Evolutionary conservation across 2,113 vertebrate species (phyloP).

Genomic region (Gallinago media): DNA sequence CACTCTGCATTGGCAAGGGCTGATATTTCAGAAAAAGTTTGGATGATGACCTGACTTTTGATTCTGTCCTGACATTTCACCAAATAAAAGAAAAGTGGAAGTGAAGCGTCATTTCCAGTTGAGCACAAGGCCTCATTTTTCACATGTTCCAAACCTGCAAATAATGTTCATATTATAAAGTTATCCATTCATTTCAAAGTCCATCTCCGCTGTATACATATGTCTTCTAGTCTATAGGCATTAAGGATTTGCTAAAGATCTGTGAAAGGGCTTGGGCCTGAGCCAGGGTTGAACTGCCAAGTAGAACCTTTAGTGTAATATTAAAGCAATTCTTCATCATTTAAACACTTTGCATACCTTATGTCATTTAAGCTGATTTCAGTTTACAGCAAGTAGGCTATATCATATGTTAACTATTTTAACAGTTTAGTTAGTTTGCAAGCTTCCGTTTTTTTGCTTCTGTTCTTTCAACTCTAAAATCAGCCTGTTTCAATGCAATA

Average conservation of each 20-base stretch:
- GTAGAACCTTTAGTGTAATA: neutral
- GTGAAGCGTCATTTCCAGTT: neutral
- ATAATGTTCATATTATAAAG: neutral
- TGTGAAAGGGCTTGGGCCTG: neutral
- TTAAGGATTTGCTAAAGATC: neutral
- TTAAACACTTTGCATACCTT: slow-evolving; percentile 20
- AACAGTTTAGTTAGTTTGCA: neutral
- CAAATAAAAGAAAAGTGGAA: neutral
- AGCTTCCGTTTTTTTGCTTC: slow-evolving; percentile 1
- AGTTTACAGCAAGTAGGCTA: neutral
- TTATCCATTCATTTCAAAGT: neutral
- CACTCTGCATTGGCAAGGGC: neutral
- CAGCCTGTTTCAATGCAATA: neutral
- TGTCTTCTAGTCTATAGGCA: neutral
- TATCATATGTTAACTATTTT: neutral
- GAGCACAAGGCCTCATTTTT: neutral
- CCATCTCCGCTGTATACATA: neutral
- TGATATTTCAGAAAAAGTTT: neutral
- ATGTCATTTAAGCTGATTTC: neutral
- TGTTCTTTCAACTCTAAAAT: neutral
- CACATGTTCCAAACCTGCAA: neutral
- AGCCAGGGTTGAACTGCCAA: neutral
- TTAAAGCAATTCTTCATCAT: neutral
- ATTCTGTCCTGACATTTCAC: neutral
- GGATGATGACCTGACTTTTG: neutral